phyloP scores from a whole-genome alignment of 2,113 vertebrate genomes.

The Phylloscopus trochiloides region DNA sequence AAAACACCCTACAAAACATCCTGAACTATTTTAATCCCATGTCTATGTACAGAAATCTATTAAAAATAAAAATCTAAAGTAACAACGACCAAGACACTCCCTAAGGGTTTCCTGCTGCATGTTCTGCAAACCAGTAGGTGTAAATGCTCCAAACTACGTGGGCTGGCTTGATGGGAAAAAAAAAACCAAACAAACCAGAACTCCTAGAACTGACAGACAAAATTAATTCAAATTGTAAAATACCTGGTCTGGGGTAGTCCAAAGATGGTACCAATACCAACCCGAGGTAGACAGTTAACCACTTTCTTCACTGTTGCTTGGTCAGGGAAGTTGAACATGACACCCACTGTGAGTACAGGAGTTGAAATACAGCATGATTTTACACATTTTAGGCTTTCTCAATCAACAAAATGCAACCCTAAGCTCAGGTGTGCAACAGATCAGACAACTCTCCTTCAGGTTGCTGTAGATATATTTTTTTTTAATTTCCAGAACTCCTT shows the following conservation, averaged over 20 bases:
- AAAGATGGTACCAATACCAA: constrained; percentile 94
- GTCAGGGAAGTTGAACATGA: constrained; percentile 98
- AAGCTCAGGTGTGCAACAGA: neutral
- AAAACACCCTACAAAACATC: neutral
- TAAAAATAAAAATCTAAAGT: neutral
- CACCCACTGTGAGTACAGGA: constrained; percentile 79
- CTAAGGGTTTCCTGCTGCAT: neutral
- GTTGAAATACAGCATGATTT: neutral
- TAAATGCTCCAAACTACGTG: neutral
- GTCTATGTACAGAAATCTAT: neutral
- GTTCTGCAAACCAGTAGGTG: neutral
- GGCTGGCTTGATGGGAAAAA: neutral
- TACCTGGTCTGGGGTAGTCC: constrained; percentile 96
- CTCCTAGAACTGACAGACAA: neutral
- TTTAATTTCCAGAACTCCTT: neutral
- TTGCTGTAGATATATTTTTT: neutral
- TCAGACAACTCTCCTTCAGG: neutral
- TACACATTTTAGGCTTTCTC: neutral
- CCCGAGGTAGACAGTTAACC: constrained; percentile 91
- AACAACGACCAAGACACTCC: neutral
- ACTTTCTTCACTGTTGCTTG: constrained; percentile 92
- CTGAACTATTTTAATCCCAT: neutral
- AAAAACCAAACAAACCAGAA: neutral
- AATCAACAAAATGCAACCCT: neutral
- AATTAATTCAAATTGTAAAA: neutral